Base-by-base conservation (phyloP, 35 echinoderm and acorn worm species). In the Stichopus chloronotus region DNA sequence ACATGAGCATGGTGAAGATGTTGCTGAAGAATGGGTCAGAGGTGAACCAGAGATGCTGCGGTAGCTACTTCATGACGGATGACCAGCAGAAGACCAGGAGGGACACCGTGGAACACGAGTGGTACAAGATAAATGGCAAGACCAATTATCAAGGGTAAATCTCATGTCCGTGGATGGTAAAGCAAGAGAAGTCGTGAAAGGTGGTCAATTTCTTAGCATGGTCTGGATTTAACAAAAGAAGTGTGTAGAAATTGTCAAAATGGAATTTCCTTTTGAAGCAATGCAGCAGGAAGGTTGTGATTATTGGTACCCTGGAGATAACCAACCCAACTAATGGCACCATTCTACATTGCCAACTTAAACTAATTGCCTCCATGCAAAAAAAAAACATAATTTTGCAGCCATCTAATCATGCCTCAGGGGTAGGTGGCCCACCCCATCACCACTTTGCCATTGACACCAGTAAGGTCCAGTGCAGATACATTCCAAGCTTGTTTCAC, bases 131-230 rank as follows among this genome's bases (percentile, higher is more conserved):
- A 52, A 81, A 79, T 52, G n/a, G 13, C 11, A 86, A 94, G 72
- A 99, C 97, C 58, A 92, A 99, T 84, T 99, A 99, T 88, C 60
- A 99, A 89, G 97, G 97, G 97, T 99, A 86, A 84, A 95, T 81
- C 1, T 43, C 82, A 52, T 54, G 16, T 23, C 25, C 19, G 4
- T 83, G n/a, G 5, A 20, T 6, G 17, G 14, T 83, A 76, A 76
- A 24, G 7, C 24, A 24, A 76, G 9, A 43, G 30, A 43, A 43
- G 0, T 3, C 30, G 30, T 43, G 30, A 43, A 43, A 43, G 30
- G 30, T 43, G 30, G 30, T 43, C 30, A 43, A 43, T 43, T 43
- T 43, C 72, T 12, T 76, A 6, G 17, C 7, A 76, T 0, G 72
- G 72, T 4, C 17, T 76, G 11, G 72, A 24, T 16, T 76, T 76